Evolutionary conservation across 2,888 invertebrate species (phyloP).

Genomic region (Cataglyphis albicans): DNA sequence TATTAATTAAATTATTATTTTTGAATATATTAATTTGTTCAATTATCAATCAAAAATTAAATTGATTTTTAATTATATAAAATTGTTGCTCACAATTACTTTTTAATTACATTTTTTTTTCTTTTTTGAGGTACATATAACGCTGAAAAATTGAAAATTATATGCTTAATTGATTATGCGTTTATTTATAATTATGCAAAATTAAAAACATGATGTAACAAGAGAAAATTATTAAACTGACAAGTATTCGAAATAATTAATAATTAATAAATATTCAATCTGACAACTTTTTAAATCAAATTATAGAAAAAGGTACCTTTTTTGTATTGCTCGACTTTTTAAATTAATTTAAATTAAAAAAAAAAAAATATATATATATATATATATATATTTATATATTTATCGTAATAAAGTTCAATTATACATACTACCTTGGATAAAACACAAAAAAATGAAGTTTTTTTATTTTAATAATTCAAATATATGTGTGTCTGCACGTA

Average conservation of each 20-base stretch:
- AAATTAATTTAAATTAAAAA: slow-evolving; percentile 21
- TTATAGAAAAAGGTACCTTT: not conserved
- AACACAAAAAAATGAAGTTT: slow-evolving; percentile 24
- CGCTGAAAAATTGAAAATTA: slow-evolving; percentile 1
- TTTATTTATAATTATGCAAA: slow-evolving; percentile 12
- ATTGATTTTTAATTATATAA: not conserved
- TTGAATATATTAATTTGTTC: slow-evolving; percentile 1
- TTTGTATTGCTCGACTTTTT: not conserved
- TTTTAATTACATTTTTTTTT: slow-evolving; percentile 18
- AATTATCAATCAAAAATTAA: not conserved
- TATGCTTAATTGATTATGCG: slow-evolving; percentile 8
- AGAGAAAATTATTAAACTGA: not conserved
- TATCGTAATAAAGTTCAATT: slow-evolving; percentile 35
- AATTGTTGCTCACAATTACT: not conserved
- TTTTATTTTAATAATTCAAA: slow-evolving; percentile 41
- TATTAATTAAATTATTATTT: slow-evolving; percentile 1
- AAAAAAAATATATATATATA: too few relatives aligned
- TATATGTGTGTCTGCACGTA: not conserved
- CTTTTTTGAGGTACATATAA: not conserved
- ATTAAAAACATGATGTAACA: not conserved
- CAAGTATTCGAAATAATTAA: not conserved
- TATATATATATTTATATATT: not conserved
- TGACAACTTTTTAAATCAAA: slow-evolving; percentile 14
- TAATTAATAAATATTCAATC: slow-evolving; percentile 18
- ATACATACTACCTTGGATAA: not conserved